phyloP scores from a whole-genome alignment of 2,113 vertebrate genomes.

The Kryptolebias marmoratus region DNA sequence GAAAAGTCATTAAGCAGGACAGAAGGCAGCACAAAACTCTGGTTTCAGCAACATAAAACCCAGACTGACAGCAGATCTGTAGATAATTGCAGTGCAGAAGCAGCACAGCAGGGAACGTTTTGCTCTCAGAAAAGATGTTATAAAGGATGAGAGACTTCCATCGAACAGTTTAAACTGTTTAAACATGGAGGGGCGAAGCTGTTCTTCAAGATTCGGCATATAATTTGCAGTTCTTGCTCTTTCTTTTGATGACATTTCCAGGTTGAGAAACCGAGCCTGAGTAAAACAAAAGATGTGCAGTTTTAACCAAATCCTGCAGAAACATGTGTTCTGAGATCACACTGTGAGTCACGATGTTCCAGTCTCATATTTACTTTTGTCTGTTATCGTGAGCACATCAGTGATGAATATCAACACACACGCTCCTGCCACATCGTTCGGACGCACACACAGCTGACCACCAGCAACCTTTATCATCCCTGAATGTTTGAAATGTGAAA shows the following conservation, averaged over 20 bases:
- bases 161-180: neutral
- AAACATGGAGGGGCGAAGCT: neutral
- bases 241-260: neutral
- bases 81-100: slow-evolving; percentile 10
- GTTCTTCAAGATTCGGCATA: neutral
- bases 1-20: slow-evolving; percentile 4
- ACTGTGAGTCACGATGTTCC: slow-evolving; percentile 1
- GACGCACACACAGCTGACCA: neutral
- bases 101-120: slow-evolving; percentile 1
- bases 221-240: neutral
- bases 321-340: neutral
- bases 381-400: neutral
- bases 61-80: slow-evolving; percentile 16
- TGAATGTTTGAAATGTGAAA: neutral
- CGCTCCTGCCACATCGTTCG: neutral
- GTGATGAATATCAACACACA: slow-evolving; percentile 16
- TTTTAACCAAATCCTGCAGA: slow-evolving; percentile 3
- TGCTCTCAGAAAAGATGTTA: slow-evolving; percentile 5
- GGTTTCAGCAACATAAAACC: slow-evolving; percentile 9
- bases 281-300: neutral
- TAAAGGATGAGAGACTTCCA: neutral
- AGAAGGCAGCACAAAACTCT: neutral
- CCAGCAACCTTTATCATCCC: neutral
- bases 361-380: slow-evolving; percentile 24
- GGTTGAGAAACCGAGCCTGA: neutral